Base-by-base conservation (phyloP, 2,113 vertebrate species). In the Odobenus rosmarus region DNA sequence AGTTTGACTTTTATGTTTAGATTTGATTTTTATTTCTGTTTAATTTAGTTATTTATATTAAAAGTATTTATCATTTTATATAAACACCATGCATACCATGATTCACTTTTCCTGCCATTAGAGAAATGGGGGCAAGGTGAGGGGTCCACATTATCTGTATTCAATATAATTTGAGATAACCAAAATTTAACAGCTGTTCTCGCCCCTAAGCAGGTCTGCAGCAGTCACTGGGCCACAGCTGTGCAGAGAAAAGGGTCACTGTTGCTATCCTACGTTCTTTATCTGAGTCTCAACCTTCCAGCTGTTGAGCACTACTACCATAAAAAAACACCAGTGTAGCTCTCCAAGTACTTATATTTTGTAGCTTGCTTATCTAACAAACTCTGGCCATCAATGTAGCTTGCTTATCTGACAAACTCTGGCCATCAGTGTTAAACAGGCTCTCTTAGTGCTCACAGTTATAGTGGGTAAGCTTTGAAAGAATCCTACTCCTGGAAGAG, bases 21-120 rank as follows among this genome's bases (percentile, higher is more conserved):
- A 77, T 33, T 71, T 64, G 10, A 39, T 19, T 95, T 92, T 82
- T 57, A 51, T 36, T 96, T 93, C 23, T 95, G 49, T 84, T 88
- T 90, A 86, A 69, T 28, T 85, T 80, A 69, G 33, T 16, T 33
- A 53, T 87, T 79, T 21, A 85, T 42, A 59, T 39, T 23, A 33
- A 53, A 81, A 28, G 19, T 36, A 87, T 36, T 88, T 82, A 81
- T 92, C 72, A 92, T 88, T 94, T 64, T 69, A 84, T 46, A 76
- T 62, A 62, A 59, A 80, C 21, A 72, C 1, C 42, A 92, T 36
- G 21, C 7, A 81, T 18, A 61, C 33, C n/a, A 69, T 23, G 24
- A 72, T 36, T 31, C 11, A 18, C 16, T 86, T 51, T 94, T 77
- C 16, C 61, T 71, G 42, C 12, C 36, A 76, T 15, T 0, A 88